Evolutionary conservation across 2,113 vertebrate species (phyloP).

Genomic region (Hiodon alosoides): DNA sequence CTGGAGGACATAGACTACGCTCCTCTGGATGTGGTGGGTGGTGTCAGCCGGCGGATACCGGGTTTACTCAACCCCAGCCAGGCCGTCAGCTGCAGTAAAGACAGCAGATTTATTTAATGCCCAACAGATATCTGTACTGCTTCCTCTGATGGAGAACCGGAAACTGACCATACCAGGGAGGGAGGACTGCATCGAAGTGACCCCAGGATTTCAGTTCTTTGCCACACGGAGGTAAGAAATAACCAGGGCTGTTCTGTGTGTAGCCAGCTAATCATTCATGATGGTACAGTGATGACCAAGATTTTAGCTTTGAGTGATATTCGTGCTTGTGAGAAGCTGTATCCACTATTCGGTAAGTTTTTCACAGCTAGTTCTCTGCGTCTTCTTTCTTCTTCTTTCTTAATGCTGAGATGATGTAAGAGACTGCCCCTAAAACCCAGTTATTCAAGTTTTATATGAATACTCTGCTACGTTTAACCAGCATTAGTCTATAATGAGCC

Average conservation of each 20-base stretch:
- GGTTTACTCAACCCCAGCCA: too few species aligned
- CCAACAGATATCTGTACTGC: slow-evolving; percentile 81
- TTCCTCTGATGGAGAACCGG: slow-evolving; percentile 90
- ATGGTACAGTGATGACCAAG: not conserved
- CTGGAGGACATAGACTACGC: slow-evolving; percentile 96
- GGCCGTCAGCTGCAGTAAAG: too few species aligned
- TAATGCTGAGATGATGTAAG: too few species aligned
- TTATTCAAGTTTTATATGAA: too few species aligned
- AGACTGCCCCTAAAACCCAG: too few species aligned
- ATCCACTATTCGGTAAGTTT: not conserved
- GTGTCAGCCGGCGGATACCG: not conserved
- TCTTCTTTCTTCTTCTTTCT: too few species aligned
- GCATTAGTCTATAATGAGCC: too few species aligned
- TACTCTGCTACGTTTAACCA: too few species aligned
- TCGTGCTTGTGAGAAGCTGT: not conserved
- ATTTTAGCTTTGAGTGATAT: not conserved
- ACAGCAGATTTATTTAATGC: slow-evolving; percentile 6
- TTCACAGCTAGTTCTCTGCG: not conserved
- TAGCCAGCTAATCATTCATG: not conserved
- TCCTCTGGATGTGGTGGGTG: slow-evolving; percentile 86
- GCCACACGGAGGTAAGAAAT: slow-evolving; percentile 83
- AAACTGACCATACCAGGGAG: slow-evolving; percentile 85
- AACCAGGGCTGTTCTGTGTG: not conserved
- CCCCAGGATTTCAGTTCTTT: slow-evolving; percentile 92
- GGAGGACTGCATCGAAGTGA: slow-evolving; percentile 83